These are phyloP conservation scores for Pseudanteris insignis DNA, from an alignment of 2,888 invertebrate species.

Conservation along the genomic window DNA sequence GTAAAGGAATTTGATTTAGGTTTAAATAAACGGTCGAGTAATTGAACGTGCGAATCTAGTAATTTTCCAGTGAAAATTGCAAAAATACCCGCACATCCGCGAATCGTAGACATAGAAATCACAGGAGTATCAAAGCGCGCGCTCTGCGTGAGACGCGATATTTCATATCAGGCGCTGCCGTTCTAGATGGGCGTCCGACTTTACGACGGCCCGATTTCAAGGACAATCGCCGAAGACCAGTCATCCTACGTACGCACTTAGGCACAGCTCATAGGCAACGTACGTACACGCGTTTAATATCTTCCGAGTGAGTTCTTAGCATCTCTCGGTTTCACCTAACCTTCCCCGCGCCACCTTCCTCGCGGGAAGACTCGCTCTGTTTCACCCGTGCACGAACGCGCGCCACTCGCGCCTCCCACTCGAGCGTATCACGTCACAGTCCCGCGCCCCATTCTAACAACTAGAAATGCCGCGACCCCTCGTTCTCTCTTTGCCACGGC, in stretches of 20 bases:
- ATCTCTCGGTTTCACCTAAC: conserved; percentile 18
- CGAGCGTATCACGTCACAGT: conserved; percentile 6
- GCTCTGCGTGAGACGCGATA: conserved; percentile 35
- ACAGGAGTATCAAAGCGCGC: too few species aligned
- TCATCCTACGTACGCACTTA: conserved; percentile 44
- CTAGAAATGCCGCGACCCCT: conserved; percentile 18
- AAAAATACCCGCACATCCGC: too few species aligned
- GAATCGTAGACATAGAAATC: too few species aligned
- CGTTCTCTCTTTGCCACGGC: conserved; percentile 13
- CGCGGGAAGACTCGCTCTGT: too few species aligned
- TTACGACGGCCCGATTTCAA: conserved; percentile 47
- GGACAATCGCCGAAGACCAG: conserved; percentile 45
- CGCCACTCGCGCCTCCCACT: background rate
- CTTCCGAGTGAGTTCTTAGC: conserved; percentile 3
- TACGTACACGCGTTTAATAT: conserved; percentile 23
- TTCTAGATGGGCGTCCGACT: conserved; percentile 45
- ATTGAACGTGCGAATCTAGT: too few species aligned
- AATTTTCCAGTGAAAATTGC: too few species aligned
- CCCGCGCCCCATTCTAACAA: conserved; percentile 12
- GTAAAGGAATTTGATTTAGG: too few species aligned
- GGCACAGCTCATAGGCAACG: conserved; percentile 38
- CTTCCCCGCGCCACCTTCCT: background rate
- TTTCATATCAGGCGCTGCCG: conserved; percentile 38
- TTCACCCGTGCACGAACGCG: too few species aligned
- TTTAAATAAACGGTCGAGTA: too few species aligned